These are phyloP conservation scores for Psophia crepitans DNA, from an alignment of 2,113 vertebrate genomes.

Conservation along the genomic window DNA sequence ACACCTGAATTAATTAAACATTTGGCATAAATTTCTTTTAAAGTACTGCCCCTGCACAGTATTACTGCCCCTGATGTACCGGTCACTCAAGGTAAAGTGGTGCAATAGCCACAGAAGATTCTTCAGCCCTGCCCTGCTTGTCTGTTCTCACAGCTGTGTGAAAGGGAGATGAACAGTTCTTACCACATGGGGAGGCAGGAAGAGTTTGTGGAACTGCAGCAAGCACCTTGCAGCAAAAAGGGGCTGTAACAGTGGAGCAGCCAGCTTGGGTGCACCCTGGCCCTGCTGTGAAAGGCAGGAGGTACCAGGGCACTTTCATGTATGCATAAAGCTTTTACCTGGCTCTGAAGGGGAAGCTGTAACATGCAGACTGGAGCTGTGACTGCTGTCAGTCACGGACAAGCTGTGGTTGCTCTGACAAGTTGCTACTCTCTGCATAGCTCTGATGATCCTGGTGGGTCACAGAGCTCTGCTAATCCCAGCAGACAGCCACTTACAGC, in stretches of 20 bases:
- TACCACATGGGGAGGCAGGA: background rate
- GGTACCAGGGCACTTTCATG: background rate
- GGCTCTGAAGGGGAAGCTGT: background rate
- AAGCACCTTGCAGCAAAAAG: background rate
- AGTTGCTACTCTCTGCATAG: fast-evolving
- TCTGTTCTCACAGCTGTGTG: background rate
- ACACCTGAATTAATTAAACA: background rate
- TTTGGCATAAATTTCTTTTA: background rate
- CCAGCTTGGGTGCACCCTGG: background rate
- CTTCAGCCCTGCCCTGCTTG: background rate
- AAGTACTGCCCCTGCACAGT: background rate
- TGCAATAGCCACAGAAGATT: background rate
- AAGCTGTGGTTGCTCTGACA: background rate
- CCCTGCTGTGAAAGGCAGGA: background rate
- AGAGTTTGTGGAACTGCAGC: background rate
- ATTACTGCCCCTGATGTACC: background rate
- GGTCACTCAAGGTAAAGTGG: background rate
- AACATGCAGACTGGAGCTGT: background rate
- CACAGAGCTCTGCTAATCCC: background rate
- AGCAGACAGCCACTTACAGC: background rate
- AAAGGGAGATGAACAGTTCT: background rate
- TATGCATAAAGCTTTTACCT: background rate
- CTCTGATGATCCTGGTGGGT: background rate
- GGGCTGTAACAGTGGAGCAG: background rate
- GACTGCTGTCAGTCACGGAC: too few relatives aligned